Evolutionary conservation across 2,888 invertebrate species (phyloP), one percentile per base, ranked within the genome.

Genomic region (Aquatica leii): DNA sequence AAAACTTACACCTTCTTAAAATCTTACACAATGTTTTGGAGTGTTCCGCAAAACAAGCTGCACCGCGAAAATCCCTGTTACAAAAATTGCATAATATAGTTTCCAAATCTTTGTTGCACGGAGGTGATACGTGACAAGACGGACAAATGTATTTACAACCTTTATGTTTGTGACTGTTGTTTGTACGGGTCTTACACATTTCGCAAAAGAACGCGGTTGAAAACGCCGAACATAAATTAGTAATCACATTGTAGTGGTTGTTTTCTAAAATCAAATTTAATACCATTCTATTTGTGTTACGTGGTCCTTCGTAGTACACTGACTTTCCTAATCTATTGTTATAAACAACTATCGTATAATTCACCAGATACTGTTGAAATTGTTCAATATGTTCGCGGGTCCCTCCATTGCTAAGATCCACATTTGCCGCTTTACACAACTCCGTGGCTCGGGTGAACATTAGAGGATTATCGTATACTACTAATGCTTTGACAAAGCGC

Each of bases 141-240:
- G 46, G 46, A 46, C 46, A 46, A 8, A 17, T 46, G 18, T 17
- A 46, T 14, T 18, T 14, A n/a, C 46, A 46, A 12, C 6, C n/a
- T 14, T 4, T 46, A 17, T 46, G 46, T 6, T 3, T 14, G 4
- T 6, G 15, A 8, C 3, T 6, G 5, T 14, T 18, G 9, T 3
- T 8, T 4, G 6, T 8, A 4, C 46, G 15, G 3, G 3, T 17
- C 5, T 18, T 6, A 17, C 15, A 46, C 3, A 17, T 4, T 9
- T 46, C 46, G 46, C 46, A 46, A 18, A 46, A 46, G 18, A 17
- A 46, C 4, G 4, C 18, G 4, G 51, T 51, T 24, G 51, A 51
- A 24, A 51, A 46, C 2, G 46, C 15, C 15, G 46, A n/a, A n/a
- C n/a, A n/a, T n/a, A n/a, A n/a, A n/a, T n/a, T n/a, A n/a, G n/a